These are phyloP conservation scores for Halcyon badia DNA, from an alignment of 2,797 vertebrate species.

Conservation along the genomic window DNA sequence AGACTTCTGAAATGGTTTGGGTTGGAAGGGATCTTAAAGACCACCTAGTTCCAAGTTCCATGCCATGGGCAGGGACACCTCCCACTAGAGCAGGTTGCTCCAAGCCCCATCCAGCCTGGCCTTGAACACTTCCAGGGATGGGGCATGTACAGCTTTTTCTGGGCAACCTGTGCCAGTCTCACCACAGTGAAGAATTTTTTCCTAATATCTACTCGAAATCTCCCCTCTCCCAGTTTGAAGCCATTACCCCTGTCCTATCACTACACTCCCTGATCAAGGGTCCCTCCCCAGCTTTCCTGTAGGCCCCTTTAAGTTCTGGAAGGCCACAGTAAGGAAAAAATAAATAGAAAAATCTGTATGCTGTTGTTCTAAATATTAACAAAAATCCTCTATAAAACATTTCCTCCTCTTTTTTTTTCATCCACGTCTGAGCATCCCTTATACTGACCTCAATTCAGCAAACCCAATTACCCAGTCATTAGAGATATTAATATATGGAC, in stretches of 20 bases:
- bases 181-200: neutral
- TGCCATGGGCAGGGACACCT: neutral
- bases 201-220: neutral
- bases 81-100: neutral
- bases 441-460: neutral
- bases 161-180: neutral
- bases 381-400: neutral
- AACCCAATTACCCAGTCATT: neutral
- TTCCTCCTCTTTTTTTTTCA: neutral
- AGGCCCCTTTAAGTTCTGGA: neutral
- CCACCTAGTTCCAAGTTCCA: neutral
- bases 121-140: neutral
- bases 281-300: neutral
- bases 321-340: neutral
- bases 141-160: neutral
- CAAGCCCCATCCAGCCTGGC: neutral
- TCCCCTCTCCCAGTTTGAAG: neutral
- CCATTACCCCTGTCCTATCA: neutral
- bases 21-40: neutral
- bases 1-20: no score
- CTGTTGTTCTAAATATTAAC: neutral
- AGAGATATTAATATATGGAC: accelerated
- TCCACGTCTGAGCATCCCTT: neutral
- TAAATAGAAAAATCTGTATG: neutral
- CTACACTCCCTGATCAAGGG: no score